Percentiles rank a stretch among this genome's conserved stretches.
These are phyloP conservation scores for Malaclemys terrapin DNA, from an alignment of 2,113 vertebrate genomes.

Conservation along the genomic window DNA sequence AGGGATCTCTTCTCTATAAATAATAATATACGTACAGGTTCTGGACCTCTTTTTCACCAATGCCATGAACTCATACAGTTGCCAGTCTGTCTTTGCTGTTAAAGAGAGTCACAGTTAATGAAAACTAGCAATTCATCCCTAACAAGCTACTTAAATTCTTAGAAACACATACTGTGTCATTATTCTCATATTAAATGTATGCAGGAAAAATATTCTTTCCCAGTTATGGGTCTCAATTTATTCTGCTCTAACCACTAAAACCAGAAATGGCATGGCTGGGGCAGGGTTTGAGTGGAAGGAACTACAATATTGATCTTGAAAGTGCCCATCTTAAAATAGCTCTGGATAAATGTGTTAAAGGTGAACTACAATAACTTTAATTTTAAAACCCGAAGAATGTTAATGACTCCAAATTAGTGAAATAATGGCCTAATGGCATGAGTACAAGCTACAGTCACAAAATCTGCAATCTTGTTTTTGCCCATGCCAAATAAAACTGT, in stretches of 20 bases:
- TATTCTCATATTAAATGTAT: neutral
- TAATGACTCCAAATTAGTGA: neutral
- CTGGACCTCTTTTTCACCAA: neutral
- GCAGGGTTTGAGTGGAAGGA: neutral
- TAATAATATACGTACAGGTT: neutral
- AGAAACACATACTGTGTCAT: neutral
- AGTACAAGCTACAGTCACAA: neutral
- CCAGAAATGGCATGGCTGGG: neutral
- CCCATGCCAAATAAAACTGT: neutral
- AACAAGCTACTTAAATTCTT: neutral
- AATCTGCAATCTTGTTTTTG: neutral
- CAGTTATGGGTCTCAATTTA: neutral
- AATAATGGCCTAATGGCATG: neutral
- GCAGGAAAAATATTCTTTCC: neutral
- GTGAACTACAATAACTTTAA: neutral
- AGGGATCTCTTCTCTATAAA: neutral
- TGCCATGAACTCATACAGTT: neutral
- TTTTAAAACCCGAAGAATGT: neutral
- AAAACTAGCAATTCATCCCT: neutral
- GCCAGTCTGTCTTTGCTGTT: neutral
- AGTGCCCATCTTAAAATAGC: neutral
- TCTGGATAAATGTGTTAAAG: neutral
- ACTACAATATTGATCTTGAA: neutral
- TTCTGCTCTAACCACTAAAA: neutral
- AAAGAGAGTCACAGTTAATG: neutral